phyloP scores from a whole-genome alignment of 2,113 vertebrate genomes.

The Prionailurus bengalensis region DNA sequence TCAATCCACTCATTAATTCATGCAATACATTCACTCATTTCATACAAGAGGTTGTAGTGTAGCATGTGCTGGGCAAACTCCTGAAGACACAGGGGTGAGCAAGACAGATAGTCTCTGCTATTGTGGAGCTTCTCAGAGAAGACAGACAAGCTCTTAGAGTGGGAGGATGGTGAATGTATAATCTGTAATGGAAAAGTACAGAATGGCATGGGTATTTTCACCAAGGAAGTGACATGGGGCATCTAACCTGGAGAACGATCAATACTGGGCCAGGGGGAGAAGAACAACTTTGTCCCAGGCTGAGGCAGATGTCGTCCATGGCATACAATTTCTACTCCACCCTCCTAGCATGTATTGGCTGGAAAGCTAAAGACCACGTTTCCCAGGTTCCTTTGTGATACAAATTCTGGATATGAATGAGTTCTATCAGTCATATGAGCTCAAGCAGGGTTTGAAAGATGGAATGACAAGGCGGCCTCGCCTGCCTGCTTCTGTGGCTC shows the following conservation, averaged over 20 bases:
- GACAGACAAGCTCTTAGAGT: not conserved
- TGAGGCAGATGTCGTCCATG: too few species aligned
- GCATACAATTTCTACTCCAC: not conserved
- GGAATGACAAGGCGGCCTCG: not conserved
- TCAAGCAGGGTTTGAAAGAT: not conserved
- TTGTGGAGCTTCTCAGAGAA: not conserved
- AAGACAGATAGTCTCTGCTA: not conserved
- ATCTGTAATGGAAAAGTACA: not conserved
- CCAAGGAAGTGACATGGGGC: not conserved
- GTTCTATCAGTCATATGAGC: not conserved
- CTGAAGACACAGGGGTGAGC: not conserved
- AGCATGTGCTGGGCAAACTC: not conserved
- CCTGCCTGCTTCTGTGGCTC: not conserved
- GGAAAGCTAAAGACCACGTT: not conserved
- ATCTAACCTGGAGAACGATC: not conserved
- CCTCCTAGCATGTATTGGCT: not conserved
- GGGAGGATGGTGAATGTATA: not conserved
- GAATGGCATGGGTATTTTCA: not conserved
- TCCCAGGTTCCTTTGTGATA: not conserved
- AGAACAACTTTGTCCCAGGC: not conserved
- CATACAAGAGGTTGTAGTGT: not conserved
- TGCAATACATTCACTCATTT: not conserved
- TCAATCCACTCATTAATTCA: not conserved
- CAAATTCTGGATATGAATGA: not conserved
- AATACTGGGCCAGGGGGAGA: not conserved